Evolutionary conservation across 1,140 invertebrate species (phyloP).

Genomic region (Portunus trituberculatus): DNA sequence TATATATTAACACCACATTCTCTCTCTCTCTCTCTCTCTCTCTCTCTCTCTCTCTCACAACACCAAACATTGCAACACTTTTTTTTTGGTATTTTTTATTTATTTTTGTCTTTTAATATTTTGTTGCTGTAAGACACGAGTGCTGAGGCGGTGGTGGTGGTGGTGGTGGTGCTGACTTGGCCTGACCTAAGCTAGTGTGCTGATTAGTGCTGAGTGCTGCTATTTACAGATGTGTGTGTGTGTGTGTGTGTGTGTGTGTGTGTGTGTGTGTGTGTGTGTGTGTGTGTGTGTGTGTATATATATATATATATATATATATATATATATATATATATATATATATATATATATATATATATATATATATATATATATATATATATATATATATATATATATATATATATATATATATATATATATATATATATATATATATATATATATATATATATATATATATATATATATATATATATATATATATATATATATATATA

Average conservation of each 20-base stretch:
- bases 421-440: constrained; percentile 1
- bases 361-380: constrained; percentile 32
- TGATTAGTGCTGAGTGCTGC: neutral
- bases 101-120: neutral
- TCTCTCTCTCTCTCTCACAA: too few species aligned
- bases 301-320: neutral
- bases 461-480: too few species aligned
- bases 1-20: too few species aligned
- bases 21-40: too few species aligned
- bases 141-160: neutral
- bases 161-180: neutral
- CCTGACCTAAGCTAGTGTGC: neutral
- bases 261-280: neutral
- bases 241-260: neutral
- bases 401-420: constrained; percentile 27
- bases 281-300: neutral
- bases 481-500: too few species aligned
- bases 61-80: too few species aligned
- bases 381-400: constrained; percentile 40
- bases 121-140: neutral
- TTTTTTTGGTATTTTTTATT: neutral
- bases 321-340: constrained; percentile 52
- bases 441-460: constrained; percentile 16
- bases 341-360: constrained; percentile 50
- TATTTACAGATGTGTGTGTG: neutral